Evolutionary conservation across 2,113 vertebrate genomes (phyloP).

Genomic region (Callaeas wilsoni): DNA sequence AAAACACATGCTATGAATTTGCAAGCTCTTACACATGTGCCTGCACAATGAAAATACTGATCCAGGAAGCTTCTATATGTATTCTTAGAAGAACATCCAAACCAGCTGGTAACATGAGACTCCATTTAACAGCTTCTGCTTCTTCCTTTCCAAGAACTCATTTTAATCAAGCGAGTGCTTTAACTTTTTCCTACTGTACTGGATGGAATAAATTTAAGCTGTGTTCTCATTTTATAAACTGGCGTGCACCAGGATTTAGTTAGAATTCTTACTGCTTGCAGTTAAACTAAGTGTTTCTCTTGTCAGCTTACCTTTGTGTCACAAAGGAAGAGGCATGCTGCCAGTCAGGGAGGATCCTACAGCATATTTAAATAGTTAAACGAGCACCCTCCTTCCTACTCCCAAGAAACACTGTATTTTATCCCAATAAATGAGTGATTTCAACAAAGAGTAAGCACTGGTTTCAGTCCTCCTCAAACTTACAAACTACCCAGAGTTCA

Average conservation of each 20-base stretch:
- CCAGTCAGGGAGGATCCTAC: neutral
- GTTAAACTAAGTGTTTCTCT: neutral
- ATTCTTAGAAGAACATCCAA: constrained; percentile 26
- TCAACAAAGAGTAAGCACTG: neutral
- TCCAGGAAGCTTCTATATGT: neutral
- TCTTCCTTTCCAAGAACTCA: constrained; percentile 11
- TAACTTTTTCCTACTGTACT: neutral
- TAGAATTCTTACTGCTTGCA: neutral
- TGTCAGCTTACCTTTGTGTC: neutral
- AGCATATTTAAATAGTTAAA: neutral
- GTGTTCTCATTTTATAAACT: neutral
- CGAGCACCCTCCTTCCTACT: neutral
- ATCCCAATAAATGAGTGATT: neutral
- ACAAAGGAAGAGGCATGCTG: neutral
- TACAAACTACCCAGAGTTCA: neutral
- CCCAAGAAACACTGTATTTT: neutral
- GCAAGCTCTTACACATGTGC: neutral
- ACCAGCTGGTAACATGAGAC: constrained; percentile 33
- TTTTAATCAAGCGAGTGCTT: constrained; percentile 22
- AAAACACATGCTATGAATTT: neutral
- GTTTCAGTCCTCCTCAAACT: neutral
- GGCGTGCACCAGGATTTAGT: neutral
- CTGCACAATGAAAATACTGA: neutral
- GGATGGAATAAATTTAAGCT: constrained; percentile 22
- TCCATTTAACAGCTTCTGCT: constrained; percentile 9